phyloP scores from a whole-genome alignment of 2,113 vertebrate species.

The Corynorhinus townsendii region DNA sequence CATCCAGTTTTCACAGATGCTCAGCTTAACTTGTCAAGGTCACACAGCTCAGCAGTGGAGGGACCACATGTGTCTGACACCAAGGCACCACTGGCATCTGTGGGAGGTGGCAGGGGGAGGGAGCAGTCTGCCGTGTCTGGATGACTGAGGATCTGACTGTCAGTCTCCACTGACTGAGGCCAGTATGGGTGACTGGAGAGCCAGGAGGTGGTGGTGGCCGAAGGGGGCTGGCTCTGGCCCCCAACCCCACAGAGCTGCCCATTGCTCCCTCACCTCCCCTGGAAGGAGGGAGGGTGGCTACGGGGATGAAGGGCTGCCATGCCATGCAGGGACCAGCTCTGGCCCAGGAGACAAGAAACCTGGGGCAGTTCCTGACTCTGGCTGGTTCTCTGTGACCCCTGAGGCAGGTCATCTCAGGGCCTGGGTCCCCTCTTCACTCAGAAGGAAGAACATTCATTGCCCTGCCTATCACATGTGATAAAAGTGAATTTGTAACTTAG shows the following conservation, averaged over 20 bases:
- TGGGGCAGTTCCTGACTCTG: background rate
- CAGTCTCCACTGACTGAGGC: background rate
- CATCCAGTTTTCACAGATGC: conserved; percentile 5
- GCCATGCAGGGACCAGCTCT: accelerated
- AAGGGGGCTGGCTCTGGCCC: background rate
- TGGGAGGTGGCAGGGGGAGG: background rate
- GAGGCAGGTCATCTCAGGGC: background rate
- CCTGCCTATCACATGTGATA: background rate
- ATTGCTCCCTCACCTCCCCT: background rate
- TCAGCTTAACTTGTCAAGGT: background rate
- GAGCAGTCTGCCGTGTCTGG: background rate
- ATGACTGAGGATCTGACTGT: background rate
- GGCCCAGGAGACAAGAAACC: background rate
- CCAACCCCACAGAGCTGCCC: background rate
- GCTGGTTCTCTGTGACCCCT: background rate
- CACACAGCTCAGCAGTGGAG: background rate
- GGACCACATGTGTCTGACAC: background rate
- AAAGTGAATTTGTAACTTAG: background rate
- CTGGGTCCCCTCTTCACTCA: background rate
- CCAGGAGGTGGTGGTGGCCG: no score
- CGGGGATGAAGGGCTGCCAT: accelerated
- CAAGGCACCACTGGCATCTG: background rate
- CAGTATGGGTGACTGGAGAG: background rate
- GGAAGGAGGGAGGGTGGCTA: background rate
- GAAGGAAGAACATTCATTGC: background rate